Evolutionary conservation across 2,888 invertebrate genomes (phyloP).

Genomic region (Pristionchus entomophagus): DNA sequence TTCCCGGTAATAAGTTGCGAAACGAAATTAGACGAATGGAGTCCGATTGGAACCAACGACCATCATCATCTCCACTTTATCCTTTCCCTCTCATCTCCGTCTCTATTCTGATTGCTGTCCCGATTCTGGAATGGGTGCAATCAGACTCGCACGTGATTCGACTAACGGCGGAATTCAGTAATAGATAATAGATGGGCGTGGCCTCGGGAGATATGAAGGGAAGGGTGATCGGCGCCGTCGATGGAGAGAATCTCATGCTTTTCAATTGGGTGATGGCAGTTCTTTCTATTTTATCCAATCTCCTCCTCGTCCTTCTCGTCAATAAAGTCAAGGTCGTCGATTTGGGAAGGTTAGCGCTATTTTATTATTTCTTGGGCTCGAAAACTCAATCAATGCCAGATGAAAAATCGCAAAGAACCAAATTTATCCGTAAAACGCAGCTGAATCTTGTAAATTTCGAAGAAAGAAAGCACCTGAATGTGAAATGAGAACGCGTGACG

Average conservation of each 20-base stretch:
- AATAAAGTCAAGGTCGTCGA: background rate
- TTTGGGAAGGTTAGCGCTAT: background rate
- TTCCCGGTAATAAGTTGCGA: no score
- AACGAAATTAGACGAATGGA: no score
- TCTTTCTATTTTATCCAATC: background rate
- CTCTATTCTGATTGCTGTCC: background rate
- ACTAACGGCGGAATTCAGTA: background rate
- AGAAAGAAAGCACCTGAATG: no score
- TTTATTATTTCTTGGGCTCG: background rate
- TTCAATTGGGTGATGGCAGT: background rate
- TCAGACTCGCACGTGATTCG: background rate
- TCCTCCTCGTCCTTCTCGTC: slow-evolving; percentile 7
- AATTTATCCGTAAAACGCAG: background rate
- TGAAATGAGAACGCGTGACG: no score
- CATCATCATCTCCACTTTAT: no score
- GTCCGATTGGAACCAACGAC: no score
- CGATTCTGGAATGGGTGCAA: no score
- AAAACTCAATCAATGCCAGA: background rate
- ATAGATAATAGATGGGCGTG: background rate
- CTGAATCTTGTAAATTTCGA: background rate
- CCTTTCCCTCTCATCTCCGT: background rate
- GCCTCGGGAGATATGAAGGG: background rate
- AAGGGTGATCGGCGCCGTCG: background rate
- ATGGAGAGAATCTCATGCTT: background rate
- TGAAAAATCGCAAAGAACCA: background rate